phyloP scores from a whole-genome alignment of 92 coral and sea anemone species.

The Paragorgia papillata region DNA sequence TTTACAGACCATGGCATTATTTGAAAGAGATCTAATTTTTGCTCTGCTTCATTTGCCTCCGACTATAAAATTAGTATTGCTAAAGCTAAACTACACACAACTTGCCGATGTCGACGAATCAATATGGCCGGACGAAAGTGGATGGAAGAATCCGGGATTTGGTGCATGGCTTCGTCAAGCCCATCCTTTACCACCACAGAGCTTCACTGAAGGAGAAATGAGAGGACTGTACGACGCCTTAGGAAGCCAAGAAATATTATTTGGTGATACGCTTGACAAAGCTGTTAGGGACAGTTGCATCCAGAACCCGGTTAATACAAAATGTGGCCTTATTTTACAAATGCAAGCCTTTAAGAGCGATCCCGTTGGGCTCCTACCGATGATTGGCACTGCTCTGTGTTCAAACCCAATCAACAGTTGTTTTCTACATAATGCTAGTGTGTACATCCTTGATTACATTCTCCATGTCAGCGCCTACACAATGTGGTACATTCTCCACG shows the following conservation, averaged over 20 bases:
- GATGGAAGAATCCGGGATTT: conserved; percentile 60
- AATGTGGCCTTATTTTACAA: conserved; percentile 36
- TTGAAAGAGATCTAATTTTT: conserved; percentile 56
- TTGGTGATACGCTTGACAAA: conserved; percentile 46
- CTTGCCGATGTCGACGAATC: conserved; percentile 49
- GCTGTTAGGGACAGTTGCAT: background rate
- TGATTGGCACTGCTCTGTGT: conserved; percentile 52
- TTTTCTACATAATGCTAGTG: conserved; percentile 16
- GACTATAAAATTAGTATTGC: conserved; percentile 42
- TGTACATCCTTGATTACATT: conserved; percentile 51
- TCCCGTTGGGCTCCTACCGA: background rate
- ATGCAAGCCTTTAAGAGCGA: conserved; percentile 8
- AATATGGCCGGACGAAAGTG: background rate
- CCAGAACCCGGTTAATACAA: conserved; percentile 10
- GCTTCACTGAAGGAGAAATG: conserved; percentile 56
- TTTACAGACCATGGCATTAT: conserved; percentile 62
- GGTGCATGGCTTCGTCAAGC: conserved; percentile 69
- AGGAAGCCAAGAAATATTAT: conserved; percentile 38
- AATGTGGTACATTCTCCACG: conserved; percentile 51
- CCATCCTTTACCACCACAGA: background rate
- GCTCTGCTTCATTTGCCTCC: conserved; percentile 59
- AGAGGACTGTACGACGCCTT: conserved; percentile 72
- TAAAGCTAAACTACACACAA: conserved; percentile 44
- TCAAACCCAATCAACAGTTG: conserved; percentile 43
- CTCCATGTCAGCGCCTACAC: conserved; percentile 49